These are phyloP conservation scores for Nemopilema nomurai DNA, from an alignment of 30 jellyfish, hydroid and myxozoan species.

Conservation along the genomic window DNA sequence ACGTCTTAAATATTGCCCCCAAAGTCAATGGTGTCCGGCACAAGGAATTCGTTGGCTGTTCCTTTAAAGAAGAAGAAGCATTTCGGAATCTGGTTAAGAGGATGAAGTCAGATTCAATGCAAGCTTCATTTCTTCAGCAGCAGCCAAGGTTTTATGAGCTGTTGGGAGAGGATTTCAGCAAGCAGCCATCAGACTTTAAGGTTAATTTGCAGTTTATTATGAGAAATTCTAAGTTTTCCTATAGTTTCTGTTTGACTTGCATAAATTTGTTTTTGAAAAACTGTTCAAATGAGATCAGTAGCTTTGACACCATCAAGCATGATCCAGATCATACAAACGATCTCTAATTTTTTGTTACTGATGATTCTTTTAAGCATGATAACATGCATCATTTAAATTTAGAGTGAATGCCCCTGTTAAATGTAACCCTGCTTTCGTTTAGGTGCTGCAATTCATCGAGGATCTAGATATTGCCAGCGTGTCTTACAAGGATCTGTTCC, in stretches of 20 bases:
- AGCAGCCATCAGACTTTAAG: constrained; percentile 32
- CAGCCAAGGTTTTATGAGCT: constrained; percentile 63
- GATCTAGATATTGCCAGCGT: constrained; percentile 29
- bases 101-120: constrained; percentile 6
- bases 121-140: constrained; percentile 11
- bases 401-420: too few relatives aligned
- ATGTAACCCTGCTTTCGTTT: background rate
- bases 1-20: constrained; percentile 43
- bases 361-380: background rate
- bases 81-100: constrained; percentile 37
- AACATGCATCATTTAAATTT: too few relatives aligned
- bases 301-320: too few relatives aligned
- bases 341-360: background rate
- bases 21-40: constrained; percentile 11
- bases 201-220: too few relatives aligned
- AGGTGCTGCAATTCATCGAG: constrained; percentile 18
- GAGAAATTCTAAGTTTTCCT: too few relatives aligned
- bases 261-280: too few relatives aligned
- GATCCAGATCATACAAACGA: too few relatives aligned
- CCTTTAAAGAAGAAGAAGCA: constrained; percentile 58
- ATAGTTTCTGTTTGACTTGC: too few relatives aligned
- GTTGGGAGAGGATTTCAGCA: constrained; percentile 19
- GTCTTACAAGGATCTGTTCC: constrained; percentile 48
- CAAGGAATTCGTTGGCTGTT: constrained; percentile 21
- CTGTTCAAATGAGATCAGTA: too few relatives aligned